A percentile compares a stretch with the other conserved stretches of the same genome.
phyloP scores from a whole-genome alignment of 2,888 invertebrate genomes.

The Lithosia quadra region DNA sequence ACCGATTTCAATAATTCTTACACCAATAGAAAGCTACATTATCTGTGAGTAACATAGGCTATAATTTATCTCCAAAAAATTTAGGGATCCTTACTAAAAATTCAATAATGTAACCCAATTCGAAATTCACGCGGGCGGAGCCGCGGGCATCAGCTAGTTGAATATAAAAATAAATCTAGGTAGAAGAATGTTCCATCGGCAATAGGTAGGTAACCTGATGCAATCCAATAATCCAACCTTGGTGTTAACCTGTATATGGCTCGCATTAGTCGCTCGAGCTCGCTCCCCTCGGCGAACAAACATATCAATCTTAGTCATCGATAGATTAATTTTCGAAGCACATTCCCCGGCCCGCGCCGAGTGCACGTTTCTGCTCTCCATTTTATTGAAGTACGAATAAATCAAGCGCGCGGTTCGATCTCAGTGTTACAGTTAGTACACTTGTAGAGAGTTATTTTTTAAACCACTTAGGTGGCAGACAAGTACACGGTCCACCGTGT shows the following conservation, averaged over 20 bases:
- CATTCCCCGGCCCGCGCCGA: slow-evolving; percentile 1
- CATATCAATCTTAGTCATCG: slow-evolving; percentile 14
- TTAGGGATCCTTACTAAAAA: too few species aligned
- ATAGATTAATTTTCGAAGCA: slow-evolving; percentile 14
- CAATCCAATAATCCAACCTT: background rate
- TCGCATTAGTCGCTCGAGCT: background rate
- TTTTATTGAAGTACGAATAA: background rate
- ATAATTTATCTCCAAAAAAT: too few species aligned
- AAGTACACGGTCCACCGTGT: too few species aligned
- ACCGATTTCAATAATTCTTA: too few species aligned
- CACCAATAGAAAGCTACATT: too few species aligned
- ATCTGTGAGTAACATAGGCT: too few species aligned
- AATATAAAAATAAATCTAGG: background rate
- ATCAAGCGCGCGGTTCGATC: background rate
- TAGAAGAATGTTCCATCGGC: background rate
- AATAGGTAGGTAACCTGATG: background rate
- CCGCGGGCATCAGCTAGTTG: too few species aligned
- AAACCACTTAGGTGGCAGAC: too few species aligned
- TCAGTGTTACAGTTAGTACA: background rate
- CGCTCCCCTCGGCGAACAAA: background rate
- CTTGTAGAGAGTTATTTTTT: background rate
- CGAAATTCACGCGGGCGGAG: too few species aligned
- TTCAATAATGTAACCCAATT: too few species aligned
- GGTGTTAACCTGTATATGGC: background rate
- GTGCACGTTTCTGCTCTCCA: background rate